Evolutionary conservation across 2,888 invertebrate genomes (phyloP), one percentile per base, ranked within the genome.

Genomic region (Aethes cnicana): DNA sequence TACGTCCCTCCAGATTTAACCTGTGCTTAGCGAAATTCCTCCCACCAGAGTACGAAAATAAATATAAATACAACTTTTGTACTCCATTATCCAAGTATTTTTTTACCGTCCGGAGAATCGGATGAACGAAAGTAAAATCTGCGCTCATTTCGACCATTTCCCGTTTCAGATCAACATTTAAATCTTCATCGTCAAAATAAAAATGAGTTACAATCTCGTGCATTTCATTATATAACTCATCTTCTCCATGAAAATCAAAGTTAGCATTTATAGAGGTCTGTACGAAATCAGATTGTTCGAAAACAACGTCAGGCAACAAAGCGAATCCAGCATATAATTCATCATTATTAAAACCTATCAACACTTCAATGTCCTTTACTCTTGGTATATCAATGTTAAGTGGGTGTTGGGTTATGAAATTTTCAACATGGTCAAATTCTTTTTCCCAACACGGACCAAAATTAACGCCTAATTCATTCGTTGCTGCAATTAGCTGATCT

Each of bases 1-100:
- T 66, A 0, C 57, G 58, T 4, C 54, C 43, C 3, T 63, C 61
- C 0, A 72, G 47, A 18, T 70, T 77, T 8, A 16, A 2, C 4
- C n/a, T 35, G 26, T 44, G 1, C 47, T 55, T 46, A 50, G 56
- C 0, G 39, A 41, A 56, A 46, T 71, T 71, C 28, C 69, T 68
- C n/a, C 44, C 56, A 8, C 77, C 76, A 3, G 39, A 52, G 41
- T 75, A 74, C 0, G 69, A 63, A 54, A 77, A 77, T 16, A 68
- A 33, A 21, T 72, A 77, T 1, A 68, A 58, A 36, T 61, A 76
- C 20, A 76, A 47, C 2, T 53, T 63, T 2, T 54, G 43, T 0
- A 59, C 64, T 7, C 55, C 61, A 36, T 66, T 65, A 1, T 61
- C 49, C 3, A 72, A 30, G 32, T 61, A 68, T 12, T 64, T 64